Evolutionary conservation across 30 jellyfish, hydroid and myxozoan species (phyloP), one percentile per base, ranked within the genome.

Genomic region (Clytia hemisphaerica): DNA sequence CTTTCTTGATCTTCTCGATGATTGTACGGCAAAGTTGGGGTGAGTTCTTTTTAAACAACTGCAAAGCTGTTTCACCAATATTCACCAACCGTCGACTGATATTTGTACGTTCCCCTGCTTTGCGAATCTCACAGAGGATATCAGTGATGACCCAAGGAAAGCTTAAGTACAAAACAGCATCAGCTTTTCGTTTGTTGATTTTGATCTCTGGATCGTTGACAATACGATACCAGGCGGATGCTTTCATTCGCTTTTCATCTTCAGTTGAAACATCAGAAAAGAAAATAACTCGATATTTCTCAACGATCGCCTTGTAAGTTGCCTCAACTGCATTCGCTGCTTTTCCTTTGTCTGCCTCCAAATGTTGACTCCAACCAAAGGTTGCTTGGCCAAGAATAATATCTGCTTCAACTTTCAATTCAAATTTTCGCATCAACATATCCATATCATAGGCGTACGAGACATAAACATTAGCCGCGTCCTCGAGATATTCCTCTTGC

Each of bases 171-270:
- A 19, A 24, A 12, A 35, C 19, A 25, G 32, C 34, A n/a, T n/a
- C n/a, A n/a, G n/a, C n/a, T n/a, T n/a, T n/a, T 2, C 40, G 6
- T 7, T 37, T 63, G 4, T 14, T 0, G 34, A 65, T 65, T 44
- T 65, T 45, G 21, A 65, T 65, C n/a, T 45, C 78, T 19, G 32
- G 59, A 42, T 79, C 86, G 50, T 83, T 61, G 42, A 64, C 72
- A 9, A 76, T 66, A 36, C 74, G 58, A 48, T 83, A 75, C 95
- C 95, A 83, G 18, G 95, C 92, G 25, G 83, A 83, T 14, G 95
- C 95, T 58, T 83, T 83, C 49, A 15, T 59, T 44, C 65, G 27
- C 32, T 22, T 30, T 45, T 67, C 85, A 18, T 31, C 78, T 16
- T 57, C 58, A 34, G 53, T 46, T 4, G 19, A 0, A 31, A 67